Evolutionary conservation across 2,888 invertebrate species (phyloP).

Genomic region (Eupithecia exiguata): DNA sequence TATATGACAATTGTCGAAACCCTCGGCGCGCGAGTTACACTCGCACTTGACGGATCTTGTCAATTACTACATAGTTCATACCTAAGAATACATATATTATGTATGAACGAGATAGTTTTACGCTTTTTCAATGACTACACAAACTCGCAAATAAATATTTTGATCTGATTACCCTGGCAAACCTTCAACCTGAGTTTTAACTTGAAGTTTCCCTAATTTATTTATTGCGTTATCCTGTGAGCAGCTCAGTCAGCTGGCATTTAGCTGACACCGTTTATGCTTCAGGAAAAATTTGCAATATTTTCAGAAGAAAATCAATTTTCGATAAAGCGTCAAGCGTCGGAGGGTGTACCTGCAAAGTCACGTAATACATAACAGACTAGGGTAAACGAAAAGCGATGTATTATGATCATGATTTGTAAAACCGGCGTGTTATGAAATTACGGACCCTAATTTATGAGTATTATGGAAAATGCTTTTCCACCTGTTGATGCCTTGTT

Average conservation of each 20-base stretch:
- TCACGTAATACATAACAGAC: slow-evolving; percentile 68
- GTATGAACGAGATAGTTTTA: no score
- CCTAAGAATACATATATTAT: no score
- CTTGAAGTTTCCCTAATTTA: neutral
- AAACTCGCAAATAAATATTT: no score
- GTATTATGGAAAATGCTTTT: slow-evolving; percentile 11
- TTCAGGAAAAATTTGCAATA: slow-evolving; percentile 71
- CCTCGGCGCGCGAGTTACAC: no score
- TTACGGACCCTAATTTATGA: slow-evolving; percentile 16
- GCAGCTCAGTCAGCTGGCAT: slow-evolving; percentile 50
- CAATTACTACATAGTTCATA: no score
- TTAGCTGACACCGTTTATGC: slow-evolving; percentile 55
- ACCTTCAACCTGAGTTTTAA: neutral
- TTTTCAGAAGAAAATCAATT: slow-evolving; percentile 76
- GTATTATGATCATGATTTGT: slow-evolving; percentile 57
- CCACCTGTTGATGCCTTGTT: slow-evolving; percentile 16
- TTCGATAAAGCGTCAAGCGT: slow-evolving; percentile 68
- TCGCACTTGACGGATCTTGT: no score
- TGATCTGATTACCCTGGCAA: neutral
- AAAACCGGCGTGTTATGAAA: slow-evolving; percentile 18
- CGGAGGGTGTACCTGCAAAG: slow-evolving; percentile 63
- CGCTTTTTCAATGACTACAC: no score
- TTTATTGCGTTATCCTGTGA: slow-evolving; percentile 27
- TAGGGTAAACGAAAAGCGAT: slow-evolving; percentile 60
- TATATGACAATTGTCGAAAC: no score